Evolutionary conservation across 2,113 vertebrate species (phyloP).

Genomic region (Hylia prasina): DNA sequence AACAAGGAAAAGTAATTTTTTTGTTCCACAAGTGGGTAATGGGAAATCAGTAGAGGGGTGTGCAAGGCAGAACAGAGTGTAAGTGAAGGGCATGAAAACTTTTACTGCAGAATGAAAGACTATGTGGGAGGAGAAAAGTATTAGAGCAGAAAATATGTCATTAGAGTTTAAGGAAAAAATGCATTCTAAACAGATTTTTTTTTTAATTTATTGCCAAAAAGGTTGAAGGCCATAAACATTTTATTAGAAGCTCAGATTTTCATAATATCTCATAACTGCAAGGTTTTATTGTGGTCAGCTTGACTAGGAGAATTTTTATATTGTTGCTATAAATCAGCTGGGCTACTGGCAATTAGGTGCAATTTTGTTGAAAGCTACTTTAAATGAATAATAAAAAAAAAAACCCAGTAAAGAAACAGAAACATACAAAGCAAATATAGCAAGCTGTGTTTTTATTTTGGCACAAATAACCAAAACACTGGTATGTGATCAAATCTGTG

Average conservation of each 20-base stretch:
- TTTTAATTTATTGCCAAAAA: neutral
- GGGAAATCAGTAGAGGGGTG: neutral
- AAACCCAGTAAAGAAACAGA: neutral
- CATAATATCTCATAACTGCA: neutral
- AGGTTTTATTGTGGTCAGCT: constrained; percentile 14
- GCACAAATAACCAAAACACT: neutral
- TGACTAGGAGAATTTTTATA: neutral
- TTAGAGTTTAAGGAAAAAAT: neutral
- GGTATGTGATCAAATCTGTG: neutral
- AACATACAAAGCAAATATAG: neutral
- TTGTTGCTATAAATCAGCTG: neutral
- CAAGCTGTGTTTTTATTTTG: neutral
- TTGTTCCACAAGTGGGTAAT: neutral
- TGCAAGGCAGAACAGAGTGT: neutral
- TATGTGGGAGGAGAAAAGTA: neutral
- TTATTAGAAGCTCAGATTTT: constrained; percentile 22
- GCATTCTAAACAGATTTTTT: neutral
- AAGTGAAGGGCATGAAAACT: neutral
- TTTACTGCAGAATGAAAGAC: neutral
- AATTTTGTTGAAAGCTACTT: neutral
- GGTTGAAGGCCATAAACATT: neutral
- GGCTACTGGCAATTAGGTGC: neutral
- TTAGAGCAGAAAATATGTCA: neutral
- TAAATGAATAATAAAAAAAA: neutral
- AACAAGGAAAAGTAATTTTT: neutral